Conservation (phyloP, 2,888 invertebrate species). For the Andrena haemorrhoa region DNA sequence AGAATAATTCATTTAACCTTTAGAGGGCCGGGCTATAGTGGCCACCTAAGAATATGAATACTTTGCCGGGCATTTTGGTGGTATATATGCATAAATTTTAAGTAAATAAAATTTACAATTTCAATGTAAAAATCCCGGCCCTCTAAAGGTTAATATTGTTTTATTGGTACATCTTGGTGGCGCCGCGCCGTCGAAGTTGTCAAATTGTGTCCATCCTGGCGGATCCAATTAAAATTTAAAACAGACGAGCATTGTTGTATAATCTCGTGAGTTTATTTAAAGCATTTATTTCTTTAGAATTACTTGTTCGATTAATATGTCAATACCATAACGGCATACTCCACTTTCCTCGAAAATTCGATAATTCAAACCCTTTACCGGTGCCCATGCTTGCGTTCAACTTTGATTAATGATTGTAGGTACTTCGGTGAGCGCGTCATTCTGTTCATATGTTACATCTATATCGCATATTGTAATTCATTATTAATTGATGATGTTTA, state of each 20-base stretch:
- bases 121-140: no score
- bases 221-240: no score
- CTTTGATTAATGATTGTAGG: slow-evolving; percentile 69
- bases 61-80: no score
- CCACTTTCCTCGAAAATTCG: slow-evolving; percentile 63
- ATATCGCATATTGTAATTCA: slow-evolving; percentile 38
- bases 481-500: slow-evolving; percentile 45
- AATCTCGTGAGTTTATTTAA: slow-evolving; percentile 46
- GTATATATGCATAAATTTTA: no score
- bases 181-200: no score
- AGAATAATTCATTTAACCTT: no score
- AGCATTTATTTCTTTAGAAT: slow-evolving; percentile 54
- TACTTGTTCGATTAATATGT: slow-evolving; percentile 65
- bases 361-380: slow-evolving; percentile 72
- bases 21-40: no score
- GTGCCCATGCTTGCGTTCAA: slow-evolving; percentile 56
- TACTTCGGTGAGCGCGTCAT: slow-evolving; percentile 55
- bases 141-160: no score
- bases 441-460: slow-evolving; percentile 55
- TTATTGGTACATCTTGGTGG: no score
- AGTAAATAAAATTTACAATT: no score
- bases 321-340: slow-evolving; percentile 61
- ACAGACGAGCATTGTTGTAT: slow-evolving; percentile 12
- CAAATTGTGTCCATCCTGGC: no score
- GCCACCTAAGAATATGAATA: no score